These are phyloP conservation scores for Drosophila ambigua DNA, from an alignment of 1,140 invertebrate genomes.

Conservation along the genomic window DNA sequence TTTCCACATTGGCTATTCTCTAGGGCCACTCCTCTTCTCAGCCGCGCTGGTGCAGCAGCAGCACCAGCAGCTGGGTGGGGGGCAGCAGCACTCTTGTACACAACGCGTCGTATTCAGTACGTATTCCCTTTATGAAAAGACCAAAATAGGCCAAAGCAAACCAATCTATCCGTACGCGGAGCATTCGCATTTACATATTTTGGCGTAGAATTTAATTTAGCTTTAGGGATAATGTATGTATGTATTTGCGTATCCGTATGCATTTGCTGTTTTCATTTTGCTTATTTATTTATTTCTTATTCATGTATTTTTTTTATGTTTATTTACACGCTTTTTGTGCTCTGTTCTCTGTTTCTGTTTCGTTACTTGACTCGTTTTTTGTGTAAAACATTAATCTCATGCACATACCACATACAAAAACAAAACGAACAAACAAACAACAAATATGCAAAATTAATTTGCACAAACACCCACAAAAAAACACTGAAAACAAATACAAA, in stretches of 20 bases:
- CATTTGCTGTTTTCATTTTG: neutral
- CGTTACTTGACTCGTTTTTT: constrained; percentile 76
- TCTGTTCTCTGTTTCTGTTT: constrained; percentile 64
- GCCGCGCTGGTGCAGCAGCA: no score
- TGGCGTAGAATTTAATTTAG: constrained; percentile 21
- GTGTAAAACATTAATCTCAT: constrained; percentile 76
- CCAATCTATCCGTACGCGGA: neutral
- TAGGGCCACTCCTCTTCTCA: neutral
- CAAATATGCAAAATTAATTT: constrained; percentile 65
- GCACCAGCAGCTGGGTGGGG: neutral
- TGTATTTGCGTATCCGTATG: constrained; percentile 8
- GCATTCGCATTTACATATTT: neutral
- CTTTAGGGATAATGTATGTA: constrained; percentile 7
- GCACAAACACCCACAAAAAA: constrained; percentile 35
- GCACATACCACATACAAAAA: constrained; percentile 58
- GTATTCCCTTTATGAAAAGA: constrained; percentile 15
- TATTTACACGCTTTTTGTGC: constrained; percentile 53
- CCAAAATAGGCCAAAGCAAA: neutral
- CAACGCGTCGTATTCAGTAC: neutral
- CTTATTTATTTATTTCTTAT: constrained; percentile 32
- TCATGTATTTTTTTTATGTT: constrained; percentile 39
- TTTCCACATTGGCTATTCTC: neutral
- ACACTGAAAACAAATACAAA: constrained; percentile 30
- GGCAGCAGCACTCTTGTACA: neutral
- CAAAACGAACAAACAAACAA: constrained; percentile 27